These are phyloP conservation scores for Pseudolaguvia tuberculata DNA, from an alignment of 2,113 vertebrate species.

Conservation along the genomic window DNA sequence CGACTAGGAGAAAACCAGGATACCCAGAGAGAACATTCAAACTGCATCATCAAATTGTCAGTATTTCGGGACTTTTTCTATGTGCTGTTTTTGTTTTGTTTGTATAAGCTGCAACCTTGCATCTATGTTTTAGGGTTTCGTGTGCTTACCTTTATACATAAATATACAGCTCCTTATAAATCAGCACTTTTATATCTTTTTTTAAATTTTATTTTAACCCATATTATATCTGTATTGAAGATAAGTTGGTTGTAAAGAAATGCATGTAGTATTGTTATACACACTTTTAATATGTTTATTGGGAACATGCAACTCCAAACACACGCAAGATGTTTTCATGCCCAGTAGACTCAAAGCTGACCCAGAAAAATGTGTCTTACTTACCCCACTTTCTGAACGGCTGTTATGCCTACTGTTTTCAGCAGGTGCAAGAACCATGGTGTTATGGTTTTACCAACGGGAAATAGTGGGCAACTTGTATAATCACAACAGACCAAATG, in stretches of 20 bases:
- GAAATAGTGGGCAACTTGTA: constrained; percentile 20
- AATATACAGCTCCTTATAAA: too few relatives aligned
- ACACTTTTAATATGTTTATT: constrained; percentile 8
- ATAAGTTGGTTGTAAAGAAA: background rate
- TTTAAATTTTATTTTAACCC: too few relatives aligned
- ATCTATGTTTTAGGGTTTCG: background rate
- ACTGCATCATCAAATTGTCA: too few relatives aligned
- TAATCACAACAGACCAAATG: constrained; percentile 16
- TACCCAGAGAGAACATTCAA: too few relatives aligned
- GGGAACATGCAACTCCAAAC: constrained; percentile 11
- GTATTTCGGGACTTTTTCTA: too few relatives aligned
- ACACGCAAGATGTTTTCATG: constrained; percentile 38
- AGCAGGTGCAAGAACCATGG: constrained; percentile 44
- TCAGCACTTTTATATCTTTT: too few relatives aligned
- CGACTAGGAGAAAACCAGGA: too few relatives aligned
- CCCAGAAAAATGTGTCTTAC: constrained; percentile 35
- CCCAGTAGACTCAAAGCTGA: constrained; percentile 31
- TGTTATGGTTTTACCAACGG: constrained; percentile 30
- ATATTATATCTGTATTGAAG: too few relatives aligned
- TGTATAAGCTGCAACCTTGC: background rate
- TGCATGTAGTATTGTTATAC: background rate
- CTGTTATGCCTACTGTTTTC: constrained; percentile 26
- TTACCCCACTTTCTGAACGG: constrained; percentile 28
- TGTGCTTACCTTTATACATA: too few relatives aligned
- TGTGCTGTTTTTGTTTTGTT: too few relatives aligned